Conservation (phyloP, 2,113 vertebrate species). For the Polypterus senegalus region DNA sequence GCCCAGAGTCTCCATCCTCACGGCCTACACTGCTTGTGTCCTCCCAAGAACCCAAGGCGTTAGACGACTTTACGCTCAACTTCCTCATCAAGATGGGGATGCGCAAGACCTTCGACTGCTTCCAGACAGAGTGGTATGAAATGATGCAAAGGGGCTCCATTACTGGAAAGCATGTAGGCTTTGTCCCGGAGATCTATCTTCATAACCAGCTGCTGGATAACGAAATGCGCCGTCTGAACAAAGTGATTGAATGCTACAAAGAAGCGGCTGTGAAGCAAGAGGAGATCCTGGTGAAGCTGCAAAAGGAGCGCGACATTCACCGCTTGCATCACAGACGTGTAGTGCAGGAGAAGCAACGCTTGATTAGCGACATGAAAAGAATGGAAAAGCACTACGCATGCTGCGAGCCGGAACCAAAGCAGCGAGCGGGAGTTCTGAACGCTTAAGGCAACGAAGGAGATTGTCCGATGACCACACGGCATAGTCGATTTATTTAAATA, state of each 20-base stretch:
- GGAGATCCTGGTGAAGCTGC: constrained; percentile 49
- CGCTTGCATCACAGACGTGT: constrained; percentile 63
- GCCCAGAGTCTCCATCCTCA: no score
- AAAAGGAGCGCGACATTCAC: constrained; percentile 67
- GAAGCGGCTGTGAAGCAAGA: constrained; percentile 41
- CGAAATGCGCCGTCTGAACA: constrained; percentile 49
- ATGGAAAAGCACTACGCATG: constrained; percentile 64
- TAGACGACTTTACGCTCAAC: constrained; percentile 73
- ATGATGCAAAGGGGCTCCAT: constrained; percentile 49
- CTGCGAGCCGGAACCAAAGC: constrained; percentile 53
- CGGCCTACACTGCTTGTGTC: no score
- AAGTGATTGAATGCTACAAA: constrained; percentile 55
- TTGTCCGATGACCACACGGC: no score
- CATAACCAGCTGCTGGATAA: constrained; percentile 55
- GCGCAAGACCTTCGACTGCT: constrained; percentile 73
- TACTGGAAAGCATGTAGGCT: constrained; percentile 20
- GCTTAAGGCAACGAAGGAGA: no score
- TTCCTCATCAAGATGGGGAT: constrained; percentile 73
- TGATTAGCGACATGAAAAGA: constrained; percentile 64
- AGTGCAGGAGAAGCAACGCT: constrained; percentile 64
- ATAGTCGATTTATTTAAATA: no score
- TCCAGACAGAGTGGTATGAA: constrained; percentile 82
- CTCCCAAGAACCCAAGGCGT: constrained; percentile 35
- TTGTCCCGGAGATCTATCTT: constrained; percentile 55
- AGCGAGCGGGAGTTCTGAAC: constrained; percentile 12